Evolutionary conservation across 2,797 vertebrate genomes (phyloP).

Genomic region (Sus cebifrons): DNA sequence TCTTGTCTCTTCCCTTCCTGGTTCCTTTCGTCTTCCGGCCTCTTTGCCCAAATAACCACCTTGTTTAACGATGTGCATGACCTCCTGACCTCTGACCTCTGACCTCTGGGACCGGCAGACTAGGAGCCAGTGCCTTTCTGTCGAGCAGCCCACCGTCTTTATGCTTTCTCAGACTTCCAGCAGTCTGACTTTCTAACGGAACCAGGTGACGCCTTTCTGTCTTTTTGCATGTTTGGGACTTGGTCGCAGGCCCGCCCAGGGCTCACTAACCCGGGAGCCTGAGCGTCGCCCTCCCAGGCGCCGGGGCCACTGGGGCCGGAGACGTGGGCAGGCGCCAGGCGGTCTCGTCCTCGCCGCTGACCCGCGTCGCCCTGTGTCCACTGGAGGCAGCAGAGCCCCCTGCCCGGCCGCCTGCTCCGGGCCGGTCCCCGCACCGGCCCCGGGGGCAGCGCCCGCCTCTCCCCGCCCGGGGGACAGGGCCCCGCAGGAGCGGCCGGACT

Average conservation of each 20-base stretch:
- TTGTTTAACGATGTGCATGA: slow-evolving; percentile 90
- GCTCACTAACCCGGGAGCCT: background rate
- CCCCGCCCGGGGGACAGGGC: background rate
- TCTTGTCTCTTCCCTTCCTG: slow-evolving; percentile 88
- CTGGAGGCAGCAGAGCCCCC: background rate
- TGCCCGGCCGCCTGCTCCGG: background rate
- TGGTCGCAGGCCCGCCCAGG: slow-evolving; percentile 78
- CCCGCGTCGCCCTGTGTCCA: background rate
- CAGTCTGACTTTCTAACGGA: slow-evolving; percentile 98
- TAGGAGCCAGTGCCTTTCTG: slow-evolving; percentile 96
- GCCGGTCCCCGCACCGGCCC: background rate
- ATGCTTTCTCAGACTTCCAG: slow-evolving; percentile 99
- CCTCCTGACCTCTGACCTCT: slow-evolving; percentile 88
- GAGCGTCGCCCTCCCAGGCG: rapidly evolving
- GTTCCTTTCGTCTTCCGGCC: slow-evolving; percentile 88
- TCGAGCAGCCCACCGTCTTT: slow-evolving; percentile 99
- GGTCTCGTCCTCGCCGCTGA: background rate
- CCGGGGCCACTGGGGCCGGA: background rate
- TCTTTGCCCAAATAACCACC: slow-evolving; percentile 90
- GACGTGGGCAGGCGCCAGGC: background rate
- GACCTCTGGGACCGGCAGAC: slow-evolving; percentile 92
- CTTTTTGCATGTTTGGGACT: slow-evolving; percentile 89
- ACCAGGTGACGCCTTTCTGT: slow-evolving; percentile 94
- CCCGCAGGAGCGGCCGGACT: background rate
- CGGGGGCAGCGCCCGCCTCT: background rate